Base-by-base conservation (phyloP, 2,888 invertebrate genomes). In the Drosophila atripex region DNA sequence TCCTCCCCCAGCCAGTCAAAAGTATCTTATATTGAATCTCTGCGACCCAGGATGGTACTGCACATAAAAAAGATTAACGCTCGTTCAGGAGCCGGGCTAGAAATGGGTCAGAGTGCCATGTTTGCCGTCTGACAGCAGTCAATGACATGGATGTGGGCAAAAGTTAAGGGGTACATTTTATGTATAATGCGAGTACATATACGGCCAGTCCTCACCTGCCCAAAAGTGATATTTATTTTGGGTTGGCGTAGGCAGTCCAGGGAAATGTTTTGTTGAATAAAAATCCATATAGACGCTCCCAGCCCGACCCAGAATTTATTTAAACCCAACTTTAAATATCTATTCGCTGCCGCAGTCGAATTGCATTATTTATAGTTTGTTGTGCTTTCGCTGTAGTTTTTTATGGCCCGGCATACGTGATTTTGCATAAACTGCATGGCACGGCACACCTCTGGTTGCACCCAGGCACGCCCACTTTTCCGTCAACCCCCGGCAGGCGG, bases 21-120 rank as follows among this genome's bases (percentile, higher is more conserved):
- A 70, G 45, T 70, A 83, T 86, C 78, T 86, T 68, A 70, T 73
- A 86, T 83, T 86, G 84, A 83, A 86, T 83, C 86, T 77, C 63
- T 54, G 78, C 70, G 69, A 61, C 69, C 71, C 78, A 64, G 56
- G 49, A 63, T 41, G 66, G 63, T 49, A 43, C 50, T 28, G 56
- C 16, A 35, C 72, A 79, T 83, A 80, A 64, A 76, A 76, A 71
- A 83, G 86, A 86, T 82, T 79, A 83, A 75, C 80, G 54, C 75
- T 57, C 64, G 63, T 68, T 56, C 39, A 47, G 49, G 56, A 56
- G 43, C 28, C 41, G 32, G 53, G 23, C 71, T 46, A 35, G 59
- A 73, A 80, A 71, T 76, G 82, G 80, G 85, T 85, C 87, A 76
- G 59, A 75, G 74, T 68, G 52, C 49, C 55, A 52, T 57, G 60